Conservation (phyloP, 2,888 invertebrate species). For the Oligia fasciuncula region DNA sequence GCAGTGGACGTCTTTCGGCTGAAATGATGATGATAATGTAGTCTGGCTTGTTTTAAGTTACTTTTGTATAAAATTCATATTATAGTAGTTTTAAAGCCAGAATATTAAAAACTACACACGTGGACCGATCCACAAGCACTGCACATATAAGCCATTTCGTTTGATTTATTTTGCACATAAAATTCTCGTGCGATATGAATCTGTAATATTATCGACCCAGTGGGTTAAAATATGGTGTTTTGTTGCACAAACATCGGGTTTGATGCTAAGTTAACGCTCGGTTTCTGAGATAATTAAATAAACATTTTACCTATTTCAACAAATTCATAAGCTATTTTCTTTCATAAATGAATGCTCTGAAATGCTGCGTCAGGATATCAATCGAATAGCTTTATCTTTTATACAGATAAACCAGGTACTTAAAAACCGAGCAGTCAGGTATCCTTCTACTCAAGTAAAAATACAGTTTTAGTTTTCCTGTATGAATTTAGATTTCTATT, state of each 20-base stretch:
- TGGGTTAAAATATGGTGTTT: background rate
- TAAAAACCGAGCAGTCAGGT: background rate
- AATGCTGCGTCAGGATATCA: background rate
- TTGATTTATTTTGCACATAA: too few species aligned
- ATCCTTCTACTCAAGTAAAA: background rate
- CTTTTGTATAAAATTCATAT: too few species aligned
- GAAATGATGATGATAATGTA: too few species aligned
- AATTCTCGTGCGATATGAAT: slow-evolving; percentile 16
- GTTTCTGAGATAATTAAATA: too few species aligned
- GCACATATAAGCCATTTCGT: too few species aligned
- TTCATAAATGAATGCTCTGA: background rate
- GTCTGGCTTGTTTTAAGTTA: too few species aligned
- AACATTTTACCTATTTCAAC: background rate
- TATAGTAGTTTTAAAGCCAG: too few species aligned
- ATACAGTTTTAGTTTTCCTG: background rate
- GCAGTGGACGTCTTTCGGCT: too few species aligned
- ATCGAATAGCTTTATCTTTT: too few species aligned
- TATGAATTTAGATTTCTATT: background rate
- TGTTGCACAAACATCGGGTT: background rate
- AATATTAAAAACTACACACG: too few species aligned
- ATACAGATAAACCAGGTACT: background rate
- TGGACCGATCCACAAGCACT: too few species aligned
- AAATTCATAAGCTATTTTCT: background rate
- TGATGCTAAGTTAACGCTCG: background rate
- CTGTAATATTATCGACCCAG: background rate